Evolutionary conservation across 2,888 invertebrate species (phyloP).

Genomic region (Luperina nickerlii): DNA sequence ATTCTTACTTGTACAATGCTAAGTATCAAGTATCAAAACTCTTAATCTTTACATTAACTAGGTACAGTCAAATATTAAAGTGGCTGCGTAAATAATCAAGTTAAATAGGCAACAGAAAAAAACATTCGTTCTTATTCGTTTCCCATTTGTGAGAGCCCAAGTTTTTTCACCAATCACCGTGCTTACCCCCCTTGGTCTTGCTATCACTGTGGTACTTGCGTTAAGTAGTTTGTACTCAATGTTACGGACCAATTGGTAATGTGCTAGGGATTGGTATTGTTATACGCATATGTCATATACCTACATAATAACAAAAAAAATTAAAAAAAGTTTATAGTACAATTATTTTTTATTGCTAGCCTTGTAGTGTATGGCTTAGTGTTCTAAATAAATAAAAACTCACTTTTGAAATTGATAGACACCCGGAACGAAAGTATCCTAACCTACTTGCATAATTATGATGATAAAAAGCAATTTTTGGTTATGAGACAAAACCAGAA

Average conservation of each 20-base stretch:
- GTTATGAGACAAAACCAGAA: neutral
- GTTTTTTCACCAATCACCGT: slow-evolving; percentile 61
- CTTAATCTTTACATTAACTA: neutral
- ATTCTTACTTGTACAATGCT: neutral
- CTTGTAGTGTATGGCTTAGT: neutral
- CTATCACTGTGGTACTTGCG: slow-evolving; percentile 41
- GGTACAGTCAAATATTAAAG: slow-evolving; percentile 62
- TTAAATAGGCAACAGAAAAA: slow-evolving; percentile 75
- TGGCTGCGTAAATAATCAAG: slow-evolving; percentile 78
- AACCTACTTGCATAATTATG: neutral
- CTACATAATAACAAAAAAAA: neutral
- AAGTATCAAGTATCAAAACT: slow-evolving; percentile 59
- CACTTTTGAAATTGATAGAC: neutral
- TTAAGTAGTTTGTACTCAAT: slow-evolving; percentile 46
- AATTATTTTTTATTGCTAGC: neutral
- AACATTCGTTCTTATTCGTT: slow-evolving; percentile 63
- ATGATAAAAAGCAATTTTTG: neutral
- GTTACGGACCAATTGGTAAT: slow-evolving; percentile 5
- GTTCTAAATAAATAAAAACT: neutral
- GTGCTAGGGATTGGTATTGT: neutral
- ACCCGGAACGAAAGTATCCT: neutral
- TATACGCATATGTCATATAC: neutral
- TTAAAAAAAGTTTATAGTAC: neutral
- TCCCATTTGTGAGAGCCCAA: slow-evolving; percentile 63
- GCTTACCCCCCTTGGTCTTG: slow-evolving; percentile 59